A percentile compares a stretch with the other conserved stretches of the same genome.
phyloP scores from a whole-genome alignment of 2,113 vertebrate genomes.

The Grammomys dolichurus region DNA sequence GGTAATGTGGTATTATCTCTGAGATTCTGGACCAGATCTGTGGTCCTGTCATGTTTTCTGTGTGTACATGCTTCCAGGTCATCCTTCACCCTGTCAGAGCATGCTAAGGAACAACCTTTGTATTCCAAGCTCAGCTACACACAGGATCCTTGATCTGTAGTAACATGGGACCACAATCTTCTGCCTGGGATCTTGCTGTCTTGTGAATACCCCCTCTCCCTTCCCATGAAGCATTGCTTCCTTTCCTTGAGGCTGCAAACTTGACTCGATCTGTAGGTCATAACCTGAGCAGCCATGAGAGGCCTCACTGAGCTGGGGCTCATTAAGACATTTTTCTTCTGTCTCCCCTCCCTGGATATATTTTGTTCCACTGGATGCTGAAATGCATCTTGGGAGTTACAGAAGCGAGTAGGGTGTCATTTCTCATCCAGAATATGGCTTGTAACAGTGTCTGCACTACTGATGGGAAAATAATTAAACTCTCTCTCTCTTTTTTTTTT shows the following conservation, averaged over 20 bases:
- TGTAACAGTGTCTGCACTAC: background rate
- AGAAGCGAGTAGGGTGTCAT: background rate
- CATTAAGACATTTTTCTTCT: background rate
- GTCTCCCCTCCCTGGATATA: background rate
- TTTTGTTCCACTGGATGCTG: background rate
- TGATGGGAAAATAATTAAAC: background rate
- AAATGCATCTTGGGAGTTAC: background rate
- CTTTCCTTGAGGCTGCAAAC: background rate
- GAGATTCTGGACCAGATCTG: background rate
- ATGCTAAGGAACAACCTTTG: background rate
- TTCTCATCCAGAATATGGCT: background rate
- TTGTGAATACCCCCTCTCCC: background rate
- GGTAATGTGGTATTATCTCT: too few species aligned
- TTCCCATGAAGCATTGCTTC: background rate
- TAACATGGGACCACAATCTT: accelerated
- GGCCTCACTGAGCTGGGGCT: background rate
- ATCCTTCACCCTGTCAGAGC: background rate
- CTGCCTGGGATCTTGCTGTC: background rate
- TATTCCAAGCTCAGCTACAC: background rate
- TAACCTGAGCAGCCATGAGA: background rate
- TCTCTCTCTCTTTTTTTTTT: too few species aligned
- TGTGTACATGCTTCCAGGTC: too few species aligned
- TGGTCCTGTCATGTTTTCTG: accelerated
- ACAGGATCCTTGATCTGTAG: background rate
- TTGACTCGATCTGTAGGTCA: background rate